A percentile compares a stretch with the other conserved stretches of the same genome.
Conservation (phyloP, 2,113 vertebrate genomes). For the Acrocephalus arundinaceus region DNA sequence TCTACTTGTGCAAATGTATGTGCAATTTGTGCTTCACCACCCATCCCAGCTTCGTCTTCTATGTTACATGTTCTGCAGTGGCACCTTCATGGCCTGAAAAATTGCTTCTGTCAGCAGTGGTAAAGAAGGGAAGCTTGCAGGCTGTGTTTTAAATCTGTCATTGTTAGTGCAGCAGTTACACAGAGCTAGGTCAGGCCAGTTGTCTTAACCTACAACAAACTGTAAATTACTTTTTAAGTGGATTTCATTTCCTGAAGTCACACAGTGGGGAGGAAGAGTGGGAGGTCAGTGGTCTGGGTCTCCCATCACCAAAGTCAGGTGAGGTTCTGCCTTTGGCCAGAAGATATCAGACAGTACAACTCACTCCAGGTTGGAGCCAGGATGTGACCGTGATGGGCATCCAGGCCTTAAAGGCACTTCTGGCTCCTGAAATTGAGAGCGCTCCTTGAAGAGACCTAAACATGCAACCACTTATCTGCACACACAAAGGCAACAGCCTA, state of each 20-base stretch:
- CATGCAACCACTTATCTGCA: background rate
- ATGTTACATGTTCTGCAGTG: background rate
- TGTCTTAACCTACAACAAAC: background rate
- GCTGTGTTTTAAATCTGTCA: background rate
- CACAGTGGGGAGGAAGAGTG: fast-evolving
- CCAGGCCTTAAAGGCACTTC: background rate
- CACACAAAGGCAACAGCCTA: background rate
- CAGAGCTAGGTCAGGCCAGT: background rate
- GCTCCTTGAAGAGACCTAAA: background rate
- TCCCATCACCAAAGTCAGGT: background rate
- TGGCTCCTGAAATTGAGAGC: background rate
- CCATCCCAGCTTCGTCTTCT: background rate
- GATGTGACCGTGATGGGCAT: background rate
- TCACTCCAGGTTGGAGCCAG: fast-evolving
- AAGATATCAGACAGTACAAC: background rate
- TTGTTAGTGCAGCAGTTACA: background rate
- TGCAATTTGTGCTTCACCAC: background rate
- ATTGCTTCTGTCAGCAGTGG: background rate
- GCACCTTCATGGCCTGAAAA: background rate
- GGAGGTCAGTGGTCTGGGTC: background rate
- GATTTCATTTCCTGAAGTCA: background rate
- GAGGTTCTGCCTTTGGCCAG: background rate
- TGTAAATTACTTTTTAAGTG: background rate
- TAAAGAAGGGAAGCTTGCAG: background rate
- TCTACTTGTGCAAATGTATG: fast-evolving